Evolutionary conservation across 2,888 invertebrate species (phyloP), one percentile per base, ranked within the genome.

Genomic region (Aleiodes alternator): DNA sequence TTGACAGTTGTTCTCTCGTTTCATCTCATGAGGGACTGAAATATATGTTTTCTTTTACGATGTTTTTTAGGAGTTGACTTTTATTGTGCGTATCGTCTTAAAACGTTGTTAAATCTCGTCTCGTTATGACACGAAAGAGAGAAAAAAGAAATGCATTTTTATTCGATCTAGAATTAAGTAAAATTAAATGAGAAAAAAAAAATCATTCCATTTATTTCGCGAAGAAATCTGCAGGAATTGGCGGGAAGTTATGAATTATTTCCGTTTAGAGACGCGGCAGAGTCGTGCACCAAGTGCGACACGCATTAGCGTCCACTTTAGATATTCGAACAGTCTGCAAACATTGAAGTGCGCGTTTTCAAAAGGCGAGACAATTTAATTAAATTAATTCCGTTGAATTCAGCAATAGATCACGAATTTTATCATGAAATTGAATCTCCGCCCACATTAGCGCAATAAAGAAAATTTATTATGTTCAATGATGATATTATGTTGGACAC

Each of bases 61-160:
- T 81, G 80, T 80, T 81, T 80, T 31, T 34, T 82, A 43, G 81
- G 80, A 80, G 80, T 83, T 85, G 86, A 87, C 85, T 86, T 87
- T 87, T 86, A 87, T 84, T 86, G 83, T 85, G 84, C 83, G 86
- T 84, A 85, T 84, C 80, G 81, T 83, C 85, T 86, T 83, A 85
- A 86, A 84, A 83, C 81, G 83, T 83, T 84, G 82, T 83, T 83
- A 80, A 84, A 80, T 79, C 80, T 72, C 69, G 75, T 78, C 74
- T 79, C 76, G 75, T 78, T 82, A 76, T 38, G 61, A 38, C 38
- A 14, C n/a, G n/a, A n/a, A n/a, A n/a, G n/a, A n/a, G n/a, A n/a
- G 38, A 61, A 48, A 43, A 74, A 66, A 48, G 50, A 66, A 72
- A 31, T 75, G 70, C 73, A 69, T 70, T 72, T 59, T 73, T 34